Conservation (phyloP, 2,113 vertebrate genomes). For the Caretta caretta region DNA sequence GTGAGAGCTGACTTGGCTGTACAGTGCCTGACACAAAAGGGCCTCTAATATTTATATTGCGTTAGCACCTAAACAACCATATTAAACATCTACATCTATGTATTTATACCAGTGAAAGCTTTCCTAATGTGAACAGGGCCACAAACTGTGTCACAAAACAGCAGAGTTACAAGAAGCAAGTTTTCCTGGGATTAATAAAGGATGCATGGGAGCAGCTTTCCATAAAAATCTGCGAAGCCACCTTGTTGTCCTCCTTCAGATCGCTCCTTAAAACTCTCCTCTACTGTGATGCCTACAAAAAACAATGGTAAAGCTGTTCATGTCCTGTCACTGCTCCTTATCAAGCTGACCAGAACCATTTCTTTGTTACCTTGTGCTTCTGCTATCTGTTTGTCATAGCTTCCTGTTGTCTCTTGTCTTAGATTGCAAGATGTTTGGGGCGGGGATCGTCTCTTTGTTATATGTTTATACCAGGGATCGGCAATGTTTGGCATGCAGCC, state of each 20-base stretch:
- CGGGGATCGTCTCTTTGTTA: no score
- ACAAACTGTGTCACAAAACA: not conserved
- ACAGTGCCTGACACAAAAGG: not conserved
- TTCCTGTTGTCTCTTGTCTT: not conserved
- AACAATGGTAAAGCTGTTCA: conserved; percentile 47
- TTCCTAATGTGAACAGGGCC: no score
- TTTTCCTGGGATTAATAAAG: not conserved
- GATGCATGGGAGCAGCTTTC: not conserved
- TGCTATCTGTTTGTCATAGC: conserved; percentile 20
- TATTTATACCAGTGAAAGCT: no score
- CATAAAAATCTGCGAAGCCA: not conserved
- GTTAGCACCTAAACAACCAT: no score
- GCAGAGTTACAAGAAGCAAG: conserved; percentile 5
- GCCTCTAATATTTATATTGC: not conserved
- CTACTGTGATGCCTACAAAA: conserved; percentile 24
- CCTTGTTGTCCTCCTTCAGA: not conserved
- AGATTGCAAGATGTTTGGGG: no score
- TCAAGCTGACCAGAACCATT: conserved; percentile 20
- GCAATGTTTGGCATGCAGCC: no score
- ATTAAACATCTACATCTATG: no score
- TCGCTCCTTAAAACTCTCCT: conserved; percentile 22
- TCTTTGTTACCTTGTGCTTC: conserved; percentile 49
- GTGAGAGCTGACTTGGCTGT: not conserved
- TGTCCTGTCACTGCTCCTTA: conserved; percentile 37
- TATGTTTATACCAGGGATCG: no score